Evolutionary conservation across 2,888 invertebrate species (phyloP), one percentile per base, ranked within the genome.

Genomic region (Cataglyphis altisquamis): DNA sequence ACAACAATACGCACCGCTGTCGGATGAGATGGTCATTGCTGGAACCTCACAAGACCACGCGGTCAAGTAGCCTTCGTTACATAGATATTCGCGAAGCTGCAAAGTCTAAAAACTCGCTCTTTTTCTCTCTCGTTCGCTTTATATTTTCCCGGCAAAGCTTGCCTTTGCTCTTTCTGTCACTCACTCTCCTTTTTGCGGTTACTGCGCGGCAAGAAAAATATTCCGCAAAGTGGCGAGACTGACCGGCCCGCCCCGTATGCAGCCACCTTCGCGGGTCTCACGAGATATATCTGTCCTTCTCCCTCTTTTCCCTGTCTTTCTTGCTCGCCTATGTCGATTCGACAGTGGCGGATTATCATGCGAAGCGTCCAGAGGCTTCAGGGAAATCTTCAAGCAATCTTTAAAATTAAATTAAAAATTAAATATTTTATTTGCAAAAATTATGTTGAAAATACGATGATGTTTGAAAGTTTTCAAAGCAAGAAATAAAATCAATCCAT

Each of bases 171-270:
- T 6, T 29, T 52, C 8, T 36, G 41, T 62, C 29, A 32, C 15
- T 52, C 48, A 25, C 1, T 75, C 39, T 52, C 29, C 21, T 29
- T 15, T 32, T 66, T 32, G 36, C 21, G 63, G 18, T 36, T 39
- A 8, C 48, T 2, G 18, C 10, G 55, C 12, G 39, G 36, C 73
- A 84, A 86, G 84, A 86, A 83, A 60, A 39, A 10, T 83, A 83
- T 85, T 86, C 75, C 64, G 68, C 86, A 66, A 88, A 90, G 89
- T 88, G 84, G 81, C 75, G 85, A 85, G 85, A 88, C 84, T 86
- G 84, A 75, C 85, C 85, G 91, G 84, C 86, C 87, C 91, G 87
- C 90, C 89, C 88, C 88, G 90, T 89, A 75, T 88, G 84, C 88
- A 83, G 84, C 73, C 83, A 90, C 85, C 86, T 85, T 60, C 72